Evolutionary conservation across 2,113 vertebrate genomes (phyloP), one percentile per base, ranked within the genome.

Genomic region (Mastomys natalensis): DNA sequence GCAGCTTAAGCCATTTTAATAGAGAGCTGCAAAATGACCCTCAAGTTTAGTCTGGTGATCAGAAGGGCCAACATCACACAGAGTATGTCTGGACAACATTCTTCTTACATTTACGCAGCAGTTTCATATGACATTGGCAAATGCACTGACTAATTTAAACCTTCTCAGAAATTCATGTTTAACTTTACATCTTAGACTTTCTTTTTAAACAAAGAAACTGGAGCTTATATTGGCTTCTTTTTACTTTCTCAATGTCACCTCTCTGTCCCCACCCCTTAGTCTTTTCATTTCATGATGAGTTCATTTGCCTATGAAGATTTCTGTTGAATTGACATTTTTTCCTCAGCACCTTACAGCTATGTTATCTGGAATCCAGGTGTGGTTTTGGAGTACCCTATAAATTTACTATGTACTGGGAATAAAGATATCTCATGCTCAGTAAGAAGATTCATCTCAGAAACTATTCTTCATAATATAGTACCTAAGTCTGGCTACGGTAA

Each of bases 231-330:
- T 60, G 40, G 66, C 40, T 66, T 31, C 51, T 93, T 70, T 31
- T 87, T 37, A 93, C 64, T 45, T 72, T 72, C n/a, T 81, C 45
- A 51, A 0, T 70, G 43, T 87, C 70, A 7, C 45, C 40, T 78
- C 43, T 81, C 9, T 77, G 8, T 29, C 31, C 51, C 43, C 8
- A 81, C 5, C 0, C 29, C 19, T 10, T 5, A 0, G 3, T 45
- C 22, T 13, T 45, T 70, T 87, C 19, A n/a, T 31, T 62, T 53
- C 24, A 12, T n/a, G 16, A 45, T 43, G 51, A 88, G 21, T 21
- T 29, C 12, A 89, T 58, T 76, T 77, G 58, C 19, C 93, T 74
- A 66, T 92, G 53, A 70, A 55, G 10, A n/a, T 81, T 87, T 95
- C 68, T 55, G 58, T 45, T n/a, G 19, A 55, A 15, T 55, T 26